Evolutionary conservation across 2,888 invertebrate species (phyloP), one percentile per base, ranked within the genome.

Genomic region (Sphaerophoria taeniata): DNA sequence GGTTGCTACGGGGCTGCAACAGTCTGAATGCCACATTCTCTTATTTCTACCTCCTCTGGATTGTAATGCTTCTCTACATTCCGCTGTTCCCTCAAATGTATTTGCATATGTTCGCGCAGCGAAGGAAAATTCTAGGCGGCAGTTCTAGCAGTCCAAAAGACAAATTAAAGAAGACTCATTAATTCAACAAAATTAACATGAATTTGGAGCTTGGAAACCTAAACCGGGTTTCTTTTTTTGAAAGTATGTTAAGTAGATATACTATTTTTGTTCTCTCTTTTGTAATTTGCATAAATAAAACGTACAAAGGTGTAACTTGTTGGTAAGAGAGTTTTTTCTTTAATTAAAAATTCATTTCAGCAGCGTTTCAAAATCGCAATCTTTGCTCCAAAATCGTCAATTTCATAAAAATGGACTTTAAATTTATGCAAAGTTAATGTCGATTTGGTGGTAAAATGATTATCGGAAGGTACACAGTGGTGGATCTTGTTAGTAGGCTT

Each of bases 71-170:
- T 12, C 90, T 95, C 24, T 99, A 99, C 90, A 95, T 99, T 91
- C 99, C 99, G 88, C 91, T 97, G 31, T 98, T 99, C 91, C 98
- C 98, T 0, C 95, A 96, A 90, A 93, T 99, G 85, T 99, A 97
- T 90, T 92, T 96, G 55, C 98, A 99, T 90, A 99, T 99, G 99
- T 94, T 98, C 89, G 93, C 94, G 3, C 98, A 98, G 92, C 94
- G 99, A 87, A 96, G 93, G 89, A 99, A 98, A 92, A 95, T 98
- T 87, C 93, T 98, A 24, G 95, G 95, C 34, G 92, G 92, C 33
- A 39, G 39, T 39, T 39, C 39, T 9, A 39, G 39, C 39, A 39
- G 39, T 39, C 16, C 84, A 9, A 84, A 80, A 69, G 69, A 73
- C 49, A 73, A 77, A 36, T 56, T 69, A 6, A 80, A 85, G 55